A percentile compares a stretch with the other conserved stretches of the same genome.
These are phyloP conservation scores for Ictidomys tridecemlineatus DNA, from an alignment of 2,113 vertebrate species.

Conservation along the genomic window DNA sequence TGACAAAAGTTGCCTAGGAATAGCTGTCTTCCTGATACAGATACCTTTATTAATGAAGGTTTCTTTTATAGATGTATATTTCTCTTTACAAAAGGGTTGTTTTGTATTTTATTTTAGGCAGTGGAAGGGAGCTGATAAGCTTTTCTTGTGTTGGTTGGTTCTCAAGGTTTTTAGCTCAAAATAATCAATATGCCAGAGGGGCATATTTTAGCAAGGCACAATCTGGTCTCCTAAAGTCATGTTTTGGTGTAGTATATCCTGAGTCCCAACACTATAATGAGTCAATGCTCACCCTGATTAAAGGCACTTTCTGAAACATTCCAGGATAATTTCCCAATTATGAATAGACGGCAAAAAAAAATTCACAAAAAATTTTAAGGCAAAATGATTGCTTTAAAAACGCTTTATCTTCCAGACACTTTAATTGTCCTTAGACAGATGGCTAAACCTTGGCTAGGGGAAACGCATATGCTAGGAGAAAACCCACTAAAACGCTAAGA, in stretches of 20 bases:
- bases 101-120: slow-evolving; percentile 21
- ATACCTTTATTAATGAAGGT: not conserved
- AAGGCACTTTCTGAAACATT: slow-evolving; percentile 5
- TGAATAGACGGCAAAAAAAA: not conserved
- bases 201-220: not conserved
- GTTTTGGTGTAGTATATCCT: not conserved
- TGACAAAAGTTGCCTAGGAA: not conserved
- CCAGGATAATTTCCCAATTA: not conserved
- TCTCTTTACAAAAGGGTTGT: not conserved
- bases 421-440: slow-evolving; percentile 60
- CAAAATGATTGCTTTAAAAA: slow-evolving; percentile 42
- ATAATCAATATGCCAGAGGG: not conserved
- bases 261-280: not conserved
- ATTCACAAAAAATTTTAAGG: not conserved
- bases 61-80: not conserved
- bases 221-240: not conserved
- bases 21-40: not conserved
- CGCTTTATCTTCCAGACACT: slow-evolving; percentile 23
- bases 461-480: slow-evolving; percentile 31
- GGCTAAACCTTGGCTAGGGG: slow-evolving; percentile 41
- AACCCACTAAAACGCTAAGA: not conserved
- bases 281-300: not conserved
- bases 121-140: not conserved
- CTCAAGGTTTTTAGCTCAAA: slow-evolving; percentile 15
- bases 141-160: not conserved